A percentile compares a stretch with the other conserved stretches of the same genome.
Evolutionary conservation across 2,888 invertebrate genomes (phyloP).

Genomic region (Zelleria hepariella): DNA sequence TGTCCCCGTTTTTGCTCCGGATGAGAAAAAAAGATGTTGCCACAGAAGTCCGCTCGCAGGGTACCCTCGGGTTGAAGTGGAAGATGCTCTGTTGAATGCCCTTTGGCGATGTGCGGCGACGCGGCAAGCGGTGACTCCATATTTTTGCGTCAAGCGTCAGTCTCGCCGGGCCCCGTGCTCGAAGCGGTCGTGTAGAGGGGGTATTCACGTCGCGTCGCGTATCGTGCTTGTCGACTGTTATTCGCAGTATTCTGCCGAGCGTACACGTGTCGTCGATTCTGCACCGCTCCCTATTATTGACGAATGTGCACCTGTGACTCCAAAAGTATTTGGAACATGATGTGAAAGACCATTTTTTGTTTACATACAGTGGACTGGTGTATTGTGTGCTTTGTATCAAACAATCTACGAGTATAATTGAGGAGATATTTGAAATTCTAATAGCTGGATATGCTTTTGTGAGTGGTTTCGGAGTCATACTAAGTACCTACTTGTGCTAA

Average conservation of each 20-base stretch:
- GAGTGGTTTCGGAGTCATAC: background rate
- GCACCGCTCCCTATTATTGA: constrained; percentile 33
- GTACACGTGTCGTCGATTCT: constrained; percentile 56
- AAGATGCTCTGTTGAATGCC: constrained; percentile 5
- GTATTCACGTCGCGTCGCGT: constrained; percentile 23
- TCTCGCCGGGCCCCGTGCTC: constrained; percentile 56
- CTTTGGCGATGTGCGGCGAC: constrained; percentile 21
- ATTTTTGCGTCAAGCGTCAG: constrained; percentile 33
- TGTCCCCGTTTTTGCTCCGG: constrained; percentile 28
- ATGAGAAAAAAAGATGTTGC: constrained; percentile 28
- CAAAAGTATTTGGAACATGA: constrained; percentile 54
- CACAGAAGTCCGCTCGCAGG: constrained; percentile 24
- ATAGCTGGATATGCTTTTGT: constrained; percentile 36
- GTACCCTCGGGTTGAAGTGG: constrained; percentile 10
- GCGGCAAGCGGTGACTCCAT: constrained; percentile 10
- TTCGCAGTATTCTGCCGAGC: constrained; percentile 56
- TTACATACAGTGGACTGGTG: constrained; percentile 16
- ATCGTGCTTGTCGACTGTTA: constrained; percentile 40
- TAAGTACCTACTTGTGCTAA: constrained; percentile 39
- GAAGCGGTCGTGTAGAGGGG: constrained; percentile 52
- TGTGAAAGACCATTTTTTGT: constrained; percentile 57
- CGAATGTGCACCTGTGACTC: constrained; percentile 56
- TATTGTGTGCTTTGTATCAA: constrained; percentile 33
- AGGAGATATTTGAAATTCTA: constrained; percentile 26
- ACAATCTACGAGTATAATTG: constrained; percentile 13